Evolutionary conservation across 2,888 invertebrate species (phyloP), one percentile per base, ranked within the genome.

Genomic region (Anodontia alba): DNA sequence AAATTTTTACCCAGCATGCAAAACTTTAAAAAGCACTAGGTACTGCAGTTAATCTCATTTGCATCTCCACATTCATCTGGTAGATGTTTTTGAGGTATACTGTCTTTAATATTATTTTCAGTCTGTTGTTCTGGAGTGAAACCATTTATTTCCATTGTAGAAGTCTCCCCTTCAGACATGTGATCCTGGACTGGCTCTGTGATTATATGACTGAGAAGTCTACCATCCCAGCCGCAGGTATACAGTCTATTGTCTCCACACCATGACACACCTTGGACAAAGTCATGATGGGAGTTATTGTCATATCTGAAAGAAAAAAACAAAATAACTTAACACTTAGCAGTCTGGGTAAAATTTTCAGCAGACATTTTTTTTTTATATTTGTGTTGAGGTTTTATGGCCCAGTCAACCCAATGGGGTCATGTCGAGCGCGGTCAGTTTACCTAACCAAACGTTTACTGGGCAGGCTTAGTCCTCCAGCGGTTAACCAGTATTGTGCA

Each of bases 231-330:
- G 23, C 96, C 96, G 93, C 96, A 96, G 3, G 96, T 95, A 86
- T 95, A 95, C 76, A 96, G 94, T 73, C 93, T 92, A 70, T 91
- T 86, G 29, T 76, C 71, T 54, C 95, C 92, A 79, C 92, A 91
- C 96, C 96, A 96, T 5, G 95, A 94, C 23, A 96, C 88, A 51
- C 95, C 96, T 81, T 96, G 95, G 17, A 96, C 96, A 91, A 95
- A 95, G 87, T 95, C 96, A 31, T 80, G 89, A 90, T 96, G 96
- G 33, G 93, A 89, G 31, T 93, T 90, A 89, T 95, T 95, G 83
- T 94, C 93, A 87, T 95, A 96, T 80, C 95, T 95, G 89, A 74
- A 67, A 74, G 12, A 66, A 46, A 69, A 26, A 46, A 7, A 46
- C 5, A 38, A 5, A 38, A 38, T 5, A 38, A 38, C n/a, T n/a